Percentiles rank a stretch among this genome's conserved stretches.
These are phyloP conservation scores for Drosophila pegasa DNA, from an alignment of 2,888 invertebrate genomes.

Conservation along the genomic window DNA sequence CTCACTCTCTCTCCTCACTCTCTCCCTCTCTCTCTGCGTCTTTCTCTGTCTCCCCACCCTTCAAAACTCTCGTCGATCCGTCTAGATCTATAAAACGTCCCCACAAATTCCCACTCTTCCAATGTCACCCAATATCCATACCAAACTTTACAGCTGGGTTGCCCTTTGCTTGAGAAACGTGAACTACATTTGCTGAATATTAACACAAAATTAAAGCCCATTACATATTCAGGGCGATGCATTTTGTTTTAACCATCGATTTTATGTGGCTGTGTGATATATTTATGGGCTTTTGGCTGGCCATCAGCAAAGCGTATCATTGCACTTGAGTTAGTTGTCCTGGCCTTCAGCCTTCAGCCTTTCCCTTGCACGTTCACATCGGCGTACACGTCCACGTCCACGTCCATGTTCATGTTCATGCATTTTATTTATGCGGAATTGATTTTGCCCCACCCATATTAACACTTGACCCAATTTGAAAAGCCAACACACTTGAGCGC, in stretches of 20 bases:
- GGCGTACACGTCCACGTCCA: slow-evolving; percentile 18
- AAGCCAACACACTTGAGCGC: slow-evolving; percentile 39
- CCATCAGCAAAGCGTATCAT: slow-evolving; percentile 34
- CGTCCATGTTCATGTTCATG: slow-evolving; percentile 23
- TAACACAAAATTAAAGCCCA: not conserved
- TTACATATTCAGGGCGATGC: slow-evolving; percentile 12
- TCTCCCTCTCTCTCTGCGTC: no score
- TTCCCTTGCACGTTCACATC: slow-evolving; percentile 7
- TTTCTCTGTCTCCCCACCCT: no score
- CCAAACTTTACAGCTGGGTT: no score
- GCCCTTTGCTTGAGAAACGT: not conserved
- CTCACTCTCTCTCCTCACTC: no score
- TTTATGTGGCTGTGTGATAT: slow-evolving; percentile 16
- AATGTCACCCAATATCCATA: no score
- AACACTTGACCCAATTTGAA: slow-evolving; percentile 73
- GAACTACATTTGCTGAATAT: slow-evolving; percentile 2
- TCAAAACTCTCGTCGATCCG: no score
- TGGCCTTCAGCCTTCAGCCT: slow-evolving; percentile 31
- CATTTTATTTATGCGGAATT: slow-evolving; percentile 60
- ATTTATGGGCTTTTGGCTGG: slow-evolving; percentile 35
- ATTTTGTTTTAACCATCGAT: slow-evolving; percentile 18
- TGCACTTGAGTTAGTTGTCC: slow-evolving; percentile 50
- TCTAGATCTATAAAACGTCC: no score
- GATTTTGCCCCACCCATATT: slow-evolving; percentile 49
- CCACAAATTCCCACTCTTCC: no score